Evolutionary conservation across 2,888 invertebrate species (phyloP).

Genomic region (Fragum fragum): DNA sequence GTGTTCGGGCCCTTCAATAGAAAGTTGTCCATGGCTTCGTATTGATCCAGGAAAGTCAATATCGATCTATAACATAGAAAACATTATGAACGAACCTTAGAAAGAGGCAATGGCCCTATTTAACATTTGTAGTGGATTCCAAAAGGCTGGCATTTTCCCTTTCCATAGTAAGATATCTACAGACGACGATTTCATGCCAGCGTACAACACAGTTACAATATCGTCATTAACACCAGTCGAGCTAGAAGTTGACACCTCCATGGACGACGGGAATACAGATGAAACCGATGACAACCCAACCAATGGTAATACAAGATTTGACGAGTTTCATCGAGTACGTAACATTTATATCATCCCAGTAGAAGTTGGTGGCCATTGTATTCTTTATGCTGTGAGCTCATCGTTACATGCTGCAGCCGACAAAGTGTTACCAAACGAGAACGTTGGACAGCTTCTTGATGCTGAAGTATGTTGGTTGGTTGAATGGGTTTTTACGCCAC

Average conservation of each 20-base stretch:
- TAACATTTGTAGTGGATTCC: slow-evolving; percentile 48
- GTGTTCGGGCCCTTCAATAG: slow-evolving; percentile 78
- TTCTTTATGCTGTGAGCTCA: slow-evolving; percentile 37
- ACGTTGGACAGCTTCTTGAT: slow-evolving; percentile 24
- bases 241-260: slow-evolving; percentile 19
- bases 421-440: slow-evolving; percentile 32
- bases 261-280: neutral
- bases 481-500: too few species aligned
- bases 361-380: slow-evolving; percentile 37
- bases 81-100: slow-evolving; percentile 34
- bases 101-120: slow-evolving; percentile 24
- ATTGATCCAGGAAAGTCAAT: slow-evolving; percentile 85
- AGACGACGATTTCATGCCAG: slow-evolving; percentile 40
- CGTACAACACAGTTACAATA: neutral
- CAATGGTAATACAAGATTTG: slow-evolving; percentile 7
- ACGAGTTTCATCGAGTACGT: slow-evolving; percentile 23
- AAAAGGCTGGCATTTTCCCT: slow-evolving; percentile 45
- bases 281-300: neutral
- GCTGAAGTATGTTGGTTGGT: slow-evolving; percentile 38
- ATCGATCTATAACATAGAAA: slow-evolving; percentile 82
- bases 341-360: slow-evolving; percentile 37
- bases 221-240: neutral
- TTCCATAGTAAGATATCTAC: slow-evolving; percentile 43
- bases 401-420: slow-evolving; percentile 35
- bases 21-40: slow-evolving; percentile 76